These are phyloP conservation scores for Euzetes globulus DNA, from an alignment of 2,888 invertebrate genomes.

Conservation along the genomic window DNA sequence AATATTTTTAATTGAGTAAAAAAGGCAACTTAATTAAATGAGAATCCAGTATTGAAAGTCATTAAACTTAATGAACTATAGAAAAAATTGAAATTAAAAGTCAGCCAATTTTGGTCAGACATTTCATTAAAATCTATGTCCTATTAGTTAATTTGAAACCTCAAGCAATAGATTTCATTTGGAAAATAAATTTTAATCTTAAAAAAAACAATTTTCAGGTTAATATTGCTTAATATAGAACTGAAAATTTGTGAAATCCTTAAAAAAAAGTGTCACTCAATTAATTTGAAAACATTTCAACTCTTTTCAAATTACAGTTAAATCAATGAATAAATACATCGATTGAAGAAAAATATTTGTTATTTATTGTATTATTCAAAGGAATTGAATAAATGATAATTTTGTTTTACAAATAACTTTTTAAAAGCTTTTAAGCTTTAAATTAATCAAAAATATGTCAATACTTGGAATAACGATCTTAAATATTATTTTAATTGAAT, in stretches of 20 bases:
- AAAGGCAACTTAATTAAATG: neutral
- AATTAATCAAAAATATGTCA: slow-evolving; percentile 1
- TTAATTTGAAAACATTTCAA: too few species aligned
- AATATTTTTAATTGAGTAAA: neutral
- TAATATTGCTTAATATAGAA: neutral
- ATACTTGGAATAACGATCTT: neutral
- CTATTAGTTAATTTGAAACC: neutral
- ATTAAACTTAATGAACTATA: neutral
- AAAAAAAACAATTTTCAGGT: neutral
- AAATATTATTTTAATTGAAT: neutral
- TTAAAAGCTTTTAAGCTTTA: neutral
- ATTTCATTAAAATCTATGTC: neutral
- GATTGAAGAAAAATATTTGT: too few species aligned
- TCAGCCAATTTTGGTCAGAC: neutral
- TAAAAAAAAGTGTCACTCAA: too few species aligned
- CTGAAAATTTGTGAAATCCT: too few species aligned
- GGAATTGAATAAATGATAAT: too few species aligned
- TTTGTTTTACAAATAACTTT: too few species aligned
- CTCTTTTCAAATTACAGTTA: too few species aligned
- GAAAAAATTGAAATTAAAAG: neutral
- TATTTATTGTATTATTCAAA: too few species aligned
- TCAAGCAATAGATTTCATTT: neutral
- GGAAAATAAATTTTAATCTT: neutral
- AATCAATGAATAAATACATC: too few species aligned
- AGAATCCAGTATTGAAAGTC: neutral